Base-by-base conservation (phyloP, 2,113 vertebrate species). In the Hiodon tergisus region DNA sequence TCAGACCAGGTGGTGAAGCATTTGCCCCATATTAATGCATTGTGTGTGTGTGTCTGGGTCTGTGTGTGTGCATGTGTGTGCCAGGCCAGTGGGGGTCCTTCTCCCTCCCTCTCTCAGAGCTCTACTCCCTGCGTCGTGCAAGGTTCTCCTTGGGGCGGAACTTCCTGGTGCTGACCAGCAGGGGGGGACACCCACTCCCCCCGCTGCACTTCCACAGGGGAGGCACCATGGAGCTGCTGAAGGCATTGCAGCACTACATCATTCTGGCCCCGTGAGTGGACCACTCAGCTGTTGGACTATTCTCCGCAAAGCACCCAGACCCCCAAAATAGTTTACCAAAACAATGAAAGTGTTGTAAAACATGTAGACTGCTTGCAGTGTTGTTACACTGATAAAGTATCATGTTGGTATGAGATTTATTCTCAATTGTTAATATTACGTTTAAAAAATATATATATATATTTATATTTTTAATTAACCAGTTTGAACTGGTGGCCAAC, bases 131-230 rank as follows among this genome's bases (percentile, higher is more conserved):
- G 13, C 90, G 93, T 50, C 89, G 92, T 46, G 91, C 93, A 57
- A 93, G 94, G 50, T 94, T 94, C 4, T 93, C 95, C n/a, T 80
- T 97, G 79, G 92, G 94, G 62, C 91, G 91, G 76, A 95, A 95
- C 78, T 96, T 95, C 83, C 83, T 97, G 67, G 94, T 97, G 59
- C 80, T 97, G 83, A 94, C 94, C 46, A 96, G 92, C 52, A 86
- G 94, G 73, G 93, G 94, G 0, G 93, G 95, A 0, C 88, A 93
- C 86, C 93, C 94, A 2, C 86, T 95, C 57, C 95, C 94, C 0
- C 90, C 94, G 0, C 88, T 96, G 63, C 94, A 97, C 81, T 97
- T 97, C 85, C 95, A 96, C 86, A 85, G 91, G 0, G 95, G 95
- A 1, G 95, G 95, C 16, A 94, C 93, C n/a, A 88, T 91, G 0